These are phyloP conservation scores for Luperina nickerlii DNA, from an alignment of 2,888 invertebrate genomes.

Conservation along the genomic window DNA sequence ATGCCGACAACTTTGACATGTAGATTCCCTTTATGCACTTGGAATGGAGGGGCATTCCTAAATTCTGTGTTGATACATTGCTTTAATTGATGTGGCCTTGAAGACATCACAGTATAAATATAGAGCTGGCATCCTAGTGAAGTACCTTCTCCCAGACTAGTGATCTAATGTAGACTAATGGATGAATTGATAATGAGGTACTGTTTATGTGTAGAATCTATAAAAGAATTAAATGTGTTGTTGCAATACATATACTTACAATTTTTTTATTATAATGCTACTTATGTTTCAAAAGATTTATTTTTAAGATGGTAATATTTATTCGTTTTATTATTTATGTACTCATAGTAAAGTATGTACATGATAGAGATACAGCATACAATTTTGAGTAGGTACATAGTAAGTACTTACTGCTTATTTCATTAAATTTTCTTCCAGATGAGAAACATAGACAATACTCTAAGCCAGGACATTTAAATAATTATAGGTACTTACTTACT, in stretches of 20 bases:
- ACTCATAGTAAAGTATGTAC: no score
- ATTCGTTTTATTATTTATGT: not conserved
- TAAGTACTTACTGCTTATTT: not conserved
- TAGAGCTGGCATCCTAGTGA: not conserved
- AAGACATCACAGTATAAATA: not conserved
- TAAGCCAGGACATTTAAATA: not conserved
- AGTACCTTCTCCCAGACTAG: not conserved
- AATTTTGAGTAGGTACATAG: not conserved
- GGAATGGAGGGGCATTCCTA: constrained; percentile 19
- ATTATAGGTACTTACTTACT: not conserved
- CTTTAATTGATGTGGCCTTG: constrained; percentile 40
- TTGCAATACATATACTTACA: not conserved
- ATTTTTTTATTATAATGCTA: not conserved
- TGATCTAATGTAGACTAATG: constrained; percentile 2
- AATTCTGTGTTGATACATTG: not conserved
- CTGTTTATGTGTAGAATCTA: not conserved
- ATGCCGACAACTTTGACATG: not conserved
- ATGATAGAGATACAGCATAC: not conserved
- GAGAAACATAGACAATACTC: not conserved
- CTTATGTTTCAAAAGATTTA: not conserved
- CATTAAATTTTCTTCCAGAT: not conserved
- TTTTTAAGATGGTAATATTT: not conserved
- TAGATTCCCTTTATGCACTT: constrained; percentile 3
- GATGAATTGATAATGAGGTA: not conserved
- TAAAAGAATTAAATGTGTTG: not conserved